Base-by-base conservation (phyloP, 2,888 invertebrate genomes). In the Chesias legatella region DNA sequence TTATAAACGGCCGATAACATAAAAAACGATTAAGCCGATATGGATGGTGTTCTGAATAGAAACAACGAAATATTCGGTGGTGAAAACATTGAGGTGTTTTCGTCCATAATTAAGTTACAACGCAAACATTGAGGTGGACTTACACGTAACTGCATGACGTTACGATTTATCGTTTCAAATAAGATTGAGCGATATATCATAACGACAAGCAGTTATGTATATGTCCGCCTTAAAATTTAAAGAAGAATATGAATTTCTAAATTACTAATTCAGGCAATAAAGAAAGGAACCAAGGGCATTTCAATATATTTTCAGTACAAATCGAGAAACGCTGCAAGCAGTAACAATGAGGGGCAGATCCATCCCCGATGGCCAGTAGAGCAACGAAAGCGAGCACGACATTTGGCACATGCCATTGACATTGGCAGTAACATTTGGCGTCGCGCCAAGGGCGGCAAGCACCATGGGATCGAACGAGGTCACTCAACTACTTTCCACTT, bases 351-450 rank as follows among this genome's bases (percentile, higher is more conserved):
- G 10, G 29, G 41, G 42, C 37, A 37, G 38, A 43, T 41, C 33
- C 36, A 45, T 32, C 33, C 33, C 3, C 33, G 43, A 33, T 20
- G 48, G 29, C 47, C 51, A 41, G 50, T 54, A 49, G 48, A 55
- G 39, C 53, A 48, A 43, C 43, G 59, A 64, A 66, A 67, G 63
- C 56, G 58, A 63, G 60, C 63, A 60, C 59, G 72, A 53, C 67
- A 66, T 66, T 70, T 58, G 63, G 67, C 65, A 53, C 63, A 61
- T 73, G 77, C 71, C 77, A 77, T 73, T 82, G 82, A 79, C 82
- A 79, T 79, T 82, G 79, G 62, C 55, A 64, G 62, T 61, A 60
- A 62, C 65, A 60, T 58, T 60, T 79, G 79, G 79, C 73, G 39
- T 21, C 35, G 47, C 37, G 70, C 69, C 66, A 71, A 63, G 66